phyloP scores from a whole-genome alignment of 2,888 invertebrate species.

The Diplazon laetatorius region DNA sequence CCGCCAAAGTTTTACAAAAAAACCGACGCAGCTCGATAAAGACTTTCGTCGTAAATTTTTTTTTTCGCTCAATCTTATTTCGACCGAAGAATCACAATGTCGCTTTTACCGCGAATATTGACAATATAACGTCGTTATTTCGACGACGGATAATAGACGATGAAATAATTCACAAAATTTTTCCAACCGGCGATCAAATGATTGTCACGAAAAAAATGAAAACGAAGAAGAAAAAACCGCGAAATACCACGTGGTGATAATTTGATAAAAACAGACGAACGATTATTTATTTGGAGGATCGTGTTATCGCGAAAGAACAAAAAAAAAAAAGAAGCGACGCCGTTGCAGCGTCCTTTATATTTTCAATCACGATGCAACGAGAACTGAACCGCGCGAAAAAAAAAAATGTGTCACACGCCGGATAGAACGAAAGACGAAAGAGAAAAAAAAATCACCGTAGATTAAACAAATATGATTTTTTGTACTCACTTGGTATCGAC shows the following conservation, averaged over 20 bases:
- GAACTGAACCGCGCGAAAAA: constrained; percentile 3
- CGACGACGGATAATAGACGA: too few relatives aligned
- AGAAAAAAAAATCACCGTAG: constrained; percentile 5
- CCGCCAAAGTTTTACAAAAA: not conserved
- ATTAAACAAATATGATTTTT: constrained; percentile 14
- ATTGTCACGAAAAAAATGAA: not conserved
- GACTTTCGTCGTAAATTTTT: too few relatives aligned
- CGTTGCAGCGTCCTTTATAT: too few relatives aligned
- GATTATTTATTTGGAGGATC: too few relatives aligned
- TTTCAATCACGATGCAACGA: too few relatives aligned
- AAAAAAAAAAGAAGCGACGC: too few relatives aligned
- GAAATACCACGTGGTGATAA: constrained; percentile 53
- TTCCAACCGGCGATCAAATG: too few relatives aligned
- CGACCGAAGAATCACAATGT: not conserved
- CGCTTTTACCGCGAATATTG: not conserved
- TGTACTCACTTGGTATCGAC: constrained; percentile 87
- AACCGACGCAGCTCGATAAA: constrained; percentile 19
- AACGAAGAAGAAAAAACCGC: not conserved
- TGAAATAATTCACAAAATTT: too few relatives aligned
- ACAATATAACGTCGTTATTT: too few relatives aligned
- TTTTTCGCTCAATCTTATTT: too few relatives aligned
- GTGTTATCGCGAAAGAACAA: too few relatives aligned
- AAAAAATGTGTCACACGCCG: constrained; percentile 14
- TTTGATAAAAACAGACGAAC: too few relatives aligned
- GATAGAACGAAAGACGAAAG: not conserved